phyloP scores from a whole-genome alignment of 2,113 vertebrate genomes.

The Hemiscyllium ocellatum region DNA sequence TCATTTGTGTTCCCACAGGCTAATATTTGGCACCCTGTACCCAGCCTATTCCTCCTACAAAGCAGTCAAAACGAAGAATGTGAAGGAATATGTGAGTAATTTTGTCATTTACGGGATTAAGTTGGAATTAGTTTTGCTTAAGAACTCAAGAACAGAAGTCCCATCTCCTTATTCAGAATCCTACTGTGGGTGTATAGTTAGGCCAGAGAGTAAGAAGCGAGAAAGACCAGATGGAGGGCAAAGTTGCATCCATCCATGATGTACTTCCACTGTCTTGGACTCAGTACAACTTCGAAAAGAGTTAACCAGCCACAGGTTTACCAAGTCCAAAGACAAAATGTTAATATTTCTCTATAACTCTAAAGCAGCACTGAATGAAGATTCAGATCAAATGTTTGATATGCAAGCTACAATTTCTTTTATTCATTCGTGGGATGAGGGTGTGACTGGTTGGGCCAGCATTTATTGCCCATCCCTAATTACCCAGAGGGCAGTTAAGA shows the following conservation, averaged over 20 bases:
- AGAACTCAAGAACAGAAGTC: background rate
- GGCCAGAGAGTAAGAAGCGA: background rate
- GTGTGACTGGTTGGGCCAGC: no score
- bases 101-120: background rate
- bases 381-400: background rate
- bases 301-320: background rate
- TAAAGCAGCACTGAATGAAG: background rate
- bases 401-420: background rate
- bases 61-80: constrained; percentile 98
- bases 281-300: background rate
- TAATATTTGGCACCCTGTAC: constrained; percentile 92
- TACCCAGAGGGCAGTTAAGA: no score
- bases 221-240: background rate
- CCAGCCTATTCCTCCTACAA: constrained; percentile 97
- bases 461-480: no score
- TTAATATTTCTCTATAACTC: background rate
- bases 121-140: background rate
- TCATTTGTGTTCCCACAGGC: constrained; percentile 55
- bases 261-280: background rate
- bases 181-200: background rate
- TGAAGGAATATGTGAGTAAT: constrained; percentile 96
- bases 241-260: background rate
- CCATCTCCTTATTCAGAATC: background rate
- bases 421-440: no score
- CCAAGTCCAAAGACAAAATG: no score